phyloP scores from a whole-genome alignment of 2,113 vertebrate genomes.

The Neolamprologus devosi region DNA sequence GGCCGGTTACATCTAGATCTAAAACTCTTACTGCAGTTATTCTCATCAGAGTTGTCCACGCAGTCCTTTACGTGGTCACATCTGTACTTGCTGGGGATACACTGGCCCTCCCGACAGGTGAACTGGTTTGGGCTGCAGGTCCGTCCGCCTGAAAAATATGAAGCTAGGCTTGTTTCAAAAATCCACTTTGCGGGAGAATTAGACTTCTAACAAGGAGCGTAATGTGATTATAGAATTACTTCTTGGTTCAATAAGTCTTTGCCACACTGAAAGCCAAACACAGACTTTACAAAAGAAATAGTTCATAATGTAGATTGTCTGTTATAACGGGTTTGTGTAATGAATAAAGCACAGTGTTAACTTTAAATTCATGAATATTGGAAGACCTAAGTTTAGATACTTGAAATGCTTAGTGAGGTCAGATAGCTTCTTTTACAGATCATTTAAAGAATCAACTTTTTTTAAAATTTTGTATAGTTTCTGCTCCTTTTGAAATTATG shows the following conservation, averaged over 20 bases:
- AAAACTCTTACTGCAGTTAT: constrained; percentile 63
- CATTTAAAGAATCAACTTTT: not conserved
- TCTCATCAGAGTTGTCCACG: constrained; percentile 68
- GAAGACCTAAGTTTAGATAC: not conserved
- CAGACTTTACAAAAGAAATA: not conserved
- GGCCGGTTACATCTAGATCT: not conserved
- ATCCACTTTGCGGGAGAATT: not conserved
- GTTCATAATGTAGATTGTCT: not conserved
- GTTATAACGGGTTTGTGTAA: not conserved
- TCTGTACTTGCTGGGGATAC: constrained; percentile 58
- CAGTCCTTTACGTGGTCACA: constrained; percentile 69
- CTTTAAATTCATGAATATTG: not conserved
- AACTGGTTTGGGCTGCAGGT: constrained; percentile 68
- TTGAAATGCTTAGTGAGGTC: not conserved
- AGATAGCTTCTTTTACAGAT: not conserved
- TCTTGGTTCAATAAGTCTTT: not conserved
- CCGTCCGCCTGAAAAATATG: constrained; percentile 27
- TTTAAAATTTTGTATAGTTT: fast-evolving
- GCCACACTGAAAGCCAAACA: not conserved
- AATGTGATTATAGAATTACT: not conserved
- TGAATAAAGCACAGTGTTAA: not conserved
- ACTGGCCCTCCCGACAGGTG: constrained; percentile 68
- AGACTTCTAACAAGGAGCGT: not conserved
- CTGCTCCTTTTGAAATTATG: not conserved
- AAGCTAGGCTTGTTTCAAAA: not conserved